Percentiles rank a stretch among this genome's conserved stretches.
Evolutionary conservation across 2,888 invertebrate genomes (phyloP).

Genomic region (Tachina fera): DNA sequence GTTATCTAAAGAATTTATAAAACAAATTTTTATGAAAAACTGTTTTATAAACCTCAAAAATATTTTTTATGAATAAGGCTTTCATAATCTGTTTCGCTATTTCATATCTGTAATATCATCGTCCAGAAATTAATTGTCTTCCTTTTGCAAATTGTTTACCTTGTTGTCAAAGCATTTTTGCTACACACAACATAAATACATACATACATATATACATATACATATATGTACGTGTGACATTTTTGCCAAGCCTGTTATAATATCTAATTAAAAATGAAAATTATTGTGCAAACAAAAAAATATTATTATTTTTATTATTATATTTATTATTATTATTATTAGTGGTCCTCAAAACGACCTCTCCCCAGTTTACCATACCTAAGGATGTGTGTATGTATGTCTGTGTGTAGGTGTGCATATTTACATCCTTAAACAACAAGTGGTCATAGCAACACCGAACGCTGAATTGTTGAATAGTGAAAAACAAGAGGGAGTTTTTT

Average conservation of each 20-base stretch:
- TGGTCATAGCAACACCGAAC: slow-evolving; percentile 56
- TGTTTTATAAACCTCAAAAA: too few relatives aligned
- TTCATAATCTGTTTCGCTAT: slow-evolving; percentile 5
- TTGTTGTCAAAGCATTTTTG: neutral
- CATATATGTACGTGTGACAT: neutral
- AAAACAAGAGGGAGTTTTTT: slow-evolving; percentile 39
- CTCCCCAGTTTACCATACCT: neutral
- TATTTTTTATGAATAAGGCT: too few relatives aligned
- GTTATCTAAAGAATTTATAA: too few relatives aligned
- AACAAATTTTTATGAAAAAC: too few relatives aligned
- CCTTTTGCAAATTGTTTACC: slow-evolving; percentile 28
- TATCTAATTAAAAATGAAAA: slow-evolving; percentile 24
- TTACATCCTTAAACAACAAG: slow-evolving; percentile 37
- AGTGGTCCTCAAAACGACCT: neutral
- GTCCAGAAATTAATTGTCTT: slow-evolving; percentile 25
- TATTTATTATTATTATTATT: too few relatives aligned
- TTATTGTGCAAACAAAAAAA: slow-evolving; percentile 12
- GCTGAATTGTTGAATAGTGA: slow-evolving; percentile 35
- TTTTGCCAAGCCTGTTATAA: neutral
- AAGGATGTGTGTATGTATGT: neutral
- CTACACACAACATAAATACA: neutral
- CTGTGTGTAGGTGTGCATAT: neutral
- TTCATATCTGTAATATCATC: slow-evolving; percentile 2
- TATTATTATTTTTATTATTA: too few relatives aligned
- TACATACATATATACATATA: neutral